A percentile compares a stretch with the other conserved stretches of the same genome.
These are phyloP conservation scores for Callorhinus ursinus DNA, from an alignment of 2,113 vertebrate genomes.

Conservation along the genomic window DNA sequence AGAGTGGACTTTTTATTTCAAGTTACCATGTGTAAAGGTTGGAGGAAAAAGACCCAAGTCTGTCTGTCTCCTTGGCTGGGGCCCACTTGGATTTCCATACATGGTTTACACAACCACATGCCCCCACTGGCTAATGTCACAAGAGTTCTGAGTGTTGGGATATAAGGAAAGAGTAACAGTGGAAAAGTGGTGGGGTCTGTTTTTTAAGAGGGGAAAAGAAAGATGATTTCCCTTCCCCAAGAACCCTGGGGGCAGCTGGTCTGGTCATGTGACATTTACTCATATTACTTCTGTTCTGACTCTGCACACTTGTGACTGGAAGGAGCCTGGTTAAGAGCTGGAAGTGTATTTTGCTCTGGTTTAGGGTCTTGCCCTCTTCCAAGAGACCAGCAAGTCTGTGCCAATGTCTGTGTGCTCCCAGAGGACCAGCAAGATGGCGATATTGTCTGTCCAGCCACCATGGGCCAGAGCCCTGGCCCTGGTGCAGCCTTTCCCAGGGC, in stretches of 20 bases:
- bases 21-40: slow-evolving; percentile 82
- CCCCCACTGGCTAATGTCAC: slow-evolving; percentile 78
- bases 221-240: slow-evolving; percentile 82
- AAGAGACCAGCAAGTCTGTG: slow-evolving; percentile 87
- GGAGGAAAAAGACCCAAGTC: slow-evolving; percentile 79
- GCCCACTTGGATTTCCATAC: slow-evolving; percentile 78
- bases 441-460: slow-evolving; percentile 75
- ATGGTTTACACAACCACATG: slow-evolving; percentile 74
- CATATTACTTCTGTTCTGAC: slow-evolving; percentile 87
- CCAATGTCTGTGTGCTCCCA: slow-evolving; percentile 84
- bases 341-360: slow-evolving; percentile 86
- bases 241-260: slow-evolving; percentile 82
- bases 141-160: slow-evolving; percentile 80
- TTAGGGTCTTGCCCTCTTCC: slow-evolving; percentile 88
- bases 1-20: slow-evolving; percentile 88
- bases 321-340: slow-evolving; percentile 86
- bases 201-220: slow-evolving; percentile 74
- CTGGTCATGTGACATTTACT: slow-evolving; percentile 80
- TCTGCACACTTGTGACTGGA: slow-evolving; percentile 86
- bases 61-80: slow-evolving; percentile 82
- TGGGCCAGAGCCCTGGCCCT: slow-evolving; percentile 76
- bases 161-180: slow-evolving; percentile 72
- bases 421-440: slow-evolving; percentile 85
- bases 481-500: slow-evolving; percentile 67
- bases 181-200: slow-evolving; percentile 57